These are phyloP conservation scores for Dryobota labecula DNA, from an alignment of 2,888 invertebrate species.

Conservation along the genomic window DNA sequence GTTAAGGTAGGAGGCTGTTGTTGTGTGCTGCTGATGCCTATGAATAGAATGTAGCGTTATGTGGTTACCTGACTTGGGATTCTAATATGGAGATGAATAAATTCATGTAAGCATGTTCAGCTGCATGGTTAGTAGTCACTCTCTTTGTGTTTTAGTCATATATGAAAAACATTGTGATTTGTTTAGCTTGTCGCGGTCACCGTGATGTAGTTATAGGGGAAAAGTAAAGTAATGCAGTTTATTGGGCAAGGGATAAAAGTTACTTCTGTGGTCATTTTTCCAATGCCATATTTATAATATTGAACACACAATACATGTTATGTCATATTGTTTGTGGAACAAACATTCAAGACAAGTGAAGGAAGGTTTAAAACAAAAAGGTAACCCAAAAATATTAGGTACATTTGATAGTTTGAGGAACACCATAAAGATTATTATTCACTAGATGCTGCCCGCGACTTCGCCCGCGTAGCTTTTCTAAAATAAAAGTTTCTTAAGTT, in stretches of 20 bases:
- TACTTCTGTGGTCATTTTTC: neutral
- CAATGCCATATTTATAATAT: neutral
- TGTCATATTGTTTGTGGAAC: neutral
- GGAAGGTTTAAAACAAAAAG: too few species aligned
- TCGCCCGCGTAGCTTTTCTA: too few species aligned
- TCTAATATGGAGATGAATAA: constrained; percentile 47
- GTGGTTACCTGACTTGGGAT: constrained; percentile 35
- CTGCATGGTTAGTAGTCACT: constrained; percentile 32
- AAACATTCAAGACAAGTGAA: neutral
- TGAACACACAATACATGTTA: neutral
- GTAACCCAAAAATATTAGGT: neutral
- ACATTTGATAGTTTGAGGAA: neutral
- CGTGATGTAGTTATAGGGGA: neutral
- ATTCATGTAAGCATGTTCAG: constrained; percentile 33
- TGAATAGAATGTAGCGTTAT: constrained; percentile 46
- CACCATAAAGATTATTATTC: neutral
- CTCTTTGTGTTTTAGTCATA: constrained; percentile 45
- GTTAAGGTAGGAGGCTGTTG: constrained; percentile 36
- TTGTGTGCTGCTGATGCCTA: constrained; percentile 30
- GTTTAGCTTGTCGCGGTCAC: constrained; percentile 1
- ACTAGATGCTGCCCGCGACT: too few species aligned
- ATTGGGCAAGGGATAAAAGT: neutral
- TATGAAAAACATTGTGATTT: constrained; percentile 38
- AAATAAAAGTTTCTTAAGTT: too few species aligned
- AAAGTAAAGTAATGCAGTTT: neutral